Base-by-base conservation (phyloP, 2,797 vertebrate genomes). In the Peromyscus attwateri region DNA sequence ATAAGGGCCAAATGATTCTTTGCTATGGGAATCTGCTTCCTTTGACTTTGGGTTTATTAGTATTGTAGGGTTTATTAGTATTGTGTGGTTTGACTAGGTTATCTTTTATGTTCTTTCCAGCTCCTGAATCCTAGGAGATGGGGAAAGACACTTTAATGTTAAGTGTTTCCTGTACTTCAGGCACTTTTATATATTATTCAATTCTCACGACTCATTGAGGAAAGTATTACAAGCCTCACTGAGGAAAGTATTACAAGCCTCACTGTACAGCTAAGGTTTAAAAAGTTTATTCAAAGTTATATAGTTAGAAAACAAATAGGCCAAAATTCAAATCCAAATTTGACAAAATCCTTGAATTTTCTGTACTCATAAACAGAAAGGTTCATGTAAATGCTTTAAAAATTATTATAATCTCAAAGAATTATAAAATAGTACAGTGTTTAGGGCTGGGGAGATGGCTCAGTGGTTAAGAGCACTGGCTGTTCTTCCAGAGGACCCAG, bases 251-350 rank as follows among this genome's bases (percentile, higher is more conserved):
- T 84, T 83, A 93, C 64, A 87, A 87, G 37, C 49, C 25, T 87
- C 21, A 94, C 19, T 55, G 46, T 60, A 89, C 7, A 89, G 52
- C n/a, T 76, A 89, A 89, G 73, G 55, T 91, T 96, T 92, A 75
- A 64, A 93, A 64, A 77, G 17, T 6, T 82, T 82, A 91, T 49
- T 85, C 64, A 68, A 85, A 43, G 31, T 84, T 84, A 66, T 31
- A 29, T 85, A 46, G 60, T 23, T 90, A 77, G 31, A 88, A 94
- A 94, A 6, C 12, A 40, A 52, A 66, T 46, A 79, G 92, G 34
- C 27, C 87, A 95, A 95, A 92, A 94, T 88, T 91, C 46, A 95
- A 95, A 95, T 13, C 37, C 27, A 81, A 76, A 89, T 87, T 84
- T 89, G 76, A 57, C n/a, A 12, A 62, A 91, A 43, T 88, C 64